Evolutionary conservation across 2,113 vertebrate genomes (phyloP), one percentile per base, ranked within the genome.

Genomic region (Mixornis gularis): DNA sequence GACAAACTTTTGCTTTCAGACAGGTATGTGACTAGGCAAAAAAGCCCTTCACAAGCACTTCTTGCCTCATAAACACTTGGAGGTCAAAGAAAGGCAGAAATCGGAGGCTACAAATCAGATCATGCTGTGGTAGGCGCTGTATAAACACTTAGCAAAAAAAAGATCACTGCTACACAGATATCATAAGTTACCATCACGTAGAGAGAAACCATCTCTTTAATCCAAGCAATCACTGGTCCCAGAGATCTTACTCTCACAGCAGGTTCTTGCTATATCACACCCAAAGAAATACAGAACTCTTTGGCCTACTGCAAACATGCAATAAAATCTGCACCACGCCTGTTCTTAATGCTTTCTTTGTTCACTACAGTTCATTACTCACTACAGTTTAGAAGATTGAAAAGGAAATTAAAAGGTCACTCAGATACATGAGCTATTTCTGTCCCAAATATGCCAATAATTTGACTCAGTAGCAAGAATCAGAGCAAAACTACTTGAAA

Each of bases 351-450:
- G 82, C 55, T 85, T 76, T 38, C 74, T 92, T 93, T 96, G 92
- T 89, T 87, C 87, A 79, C 52, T 85, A 62, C 63, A 87, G 62
- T 58, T 51, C 38, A 91, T 76, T 85, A 58, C 43, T 90, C 86
- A 87, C 56, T 85, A 74, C 59, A 85, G 53, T 62, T 79, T 40
- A 74, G 49, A 79, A 78, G 64, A 89, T 1, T 77, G 78, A 85
- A 90, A 86, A 83, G 60, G 64, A 93, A 93, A 76, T 79, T 73
- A 73, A 95, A 95, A 94, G 88, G 92, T 71, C 88, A 76, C 48
- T 78, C 62, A 62, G 46, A 90, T 41, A 44, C 7, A 56, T 0
- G 51, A 94, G 66, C 58, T 87, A 79, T 91, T 96, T 82, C 79
- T 89, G 81, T 66, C 36, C 13, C 59, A 83, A 91, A 71, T 46